A percentile compares a stretch with the other conserved stretches of the same genome.
Conservation (phyloP, 2,113 vertebrate species). For the Turnix velox region DNA sequence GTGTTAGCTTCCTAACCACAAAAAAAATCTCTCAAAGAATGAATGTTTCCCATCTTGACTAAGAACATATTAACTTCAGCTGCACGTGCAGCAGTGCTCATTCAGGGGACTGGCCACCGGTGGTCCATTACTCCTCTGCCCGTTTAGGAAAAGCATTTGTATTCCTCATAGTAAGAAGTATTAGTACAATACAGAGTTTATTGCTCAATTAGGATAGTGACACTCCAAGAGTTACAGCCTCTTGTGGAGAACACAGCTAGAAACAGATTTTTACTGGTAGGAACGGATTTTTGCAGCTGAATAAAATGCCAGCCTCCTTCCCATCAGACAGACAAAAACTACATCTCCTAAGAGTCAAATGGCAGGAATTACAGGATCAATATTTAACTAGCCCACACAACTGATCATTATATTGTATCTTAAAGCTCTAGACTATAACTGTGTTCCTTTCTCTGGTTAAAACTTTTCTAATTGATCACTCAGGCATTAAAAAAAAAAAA, state of each 20-base stretch:
- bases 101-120: constrained; percentile 15
- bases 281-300: neutral
- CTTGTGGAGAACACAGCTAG: neutral
- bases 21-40: neutral
- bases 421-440: neutral
- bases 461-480: neutral
- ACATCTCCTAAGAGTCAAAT: neutral
- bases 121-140: constrained; percentile 10
- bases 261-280: neutral
- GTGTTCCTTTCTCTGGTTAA: neutral
- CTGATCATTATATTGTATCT: neutral
- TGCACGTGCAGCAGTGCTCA: neutral
- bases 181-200: constrained; percentile 20
- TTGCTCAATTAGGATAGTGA: constrained; percentile 17
- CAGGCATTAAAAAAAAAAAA: neutral
- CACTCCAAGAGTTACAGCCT: constrained; percentile 12
- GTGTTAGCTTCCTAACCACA: neutral
- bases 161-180: constrained; percentile 31
- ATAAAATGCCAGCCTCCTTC: neutral
- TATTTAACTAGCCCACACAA: neutral
- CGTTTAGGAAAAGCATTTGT: constrained; percentile 29
- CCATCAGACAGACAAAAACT: neutral
- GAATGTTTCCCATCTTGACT: neutral
- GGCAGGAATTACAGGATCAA: neutral
- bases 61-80: neutral